phyloP scores from a whole-genome alignment of 2,797 vertebrate species.

The Bryconaethiops microstoma region DNA sequence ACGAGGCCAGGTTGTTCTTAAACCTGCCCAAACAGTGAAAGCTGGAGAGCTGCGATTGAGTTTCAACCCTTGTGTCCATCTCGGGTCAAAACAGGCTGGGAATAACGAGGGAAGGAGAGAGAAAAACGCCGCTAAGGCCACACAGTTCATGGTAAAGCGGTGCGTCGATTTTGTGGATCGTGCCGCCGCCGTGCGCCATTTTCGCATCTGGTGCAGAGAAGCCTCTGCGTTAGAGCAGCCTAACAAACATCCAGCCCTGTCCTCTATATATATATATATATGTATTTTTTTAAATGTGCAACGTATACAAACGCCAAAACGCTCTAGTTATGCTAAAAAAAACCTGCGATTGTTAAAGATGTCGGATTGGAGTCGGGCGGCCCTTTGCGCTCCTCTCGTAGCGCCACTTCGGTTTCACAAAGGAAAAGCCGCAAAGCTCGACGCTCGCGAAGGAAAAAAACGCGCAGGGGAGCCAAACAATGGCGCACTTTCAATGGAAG shows the following conservation, averaged over 20 bases:
- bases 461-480: slow-evolving; percentile 54
- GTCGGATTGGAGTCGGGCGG: not conserved
- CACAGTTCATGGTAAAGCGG: not conserved
- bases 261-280: not conserved
- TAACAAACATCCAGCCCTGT: not conserved
- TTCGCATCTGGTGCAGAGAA: slow-evolving; percentile 50
- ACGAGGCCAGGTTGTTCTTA: too few relatives aligned
- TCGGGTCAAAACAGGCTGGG: not conserved
- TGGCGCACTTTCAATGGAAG: slow-evolving; percentile 45
- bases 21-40: too few relatives aligned
- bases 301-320: not conserved
- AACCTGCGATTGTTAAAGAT: not conserved
- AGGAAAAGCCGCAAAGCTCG: slow-evolving; percentile 76
- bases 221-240: not conserved
- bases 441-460: slow-evolving; percentile 48
- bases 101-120: not conserved
- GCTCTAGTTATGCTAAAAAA: not conserved
- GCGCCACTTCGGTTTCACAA: slow-evolving; percentile 72
- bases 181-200: slow-evolving; percentile 49
- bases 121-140: not conserved
- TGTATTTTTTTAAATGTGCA: not conserved
- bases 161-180: slow-evolving; percentile 31
- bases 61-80: not conserved
- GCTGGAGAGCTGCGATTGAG: not conserved
- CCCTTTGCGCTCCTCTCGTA: slow-evolving; percentile 60